Conservation (phyloP, 2,888 invertebrate genomes). For the Lapara coniferarum region DNA sequence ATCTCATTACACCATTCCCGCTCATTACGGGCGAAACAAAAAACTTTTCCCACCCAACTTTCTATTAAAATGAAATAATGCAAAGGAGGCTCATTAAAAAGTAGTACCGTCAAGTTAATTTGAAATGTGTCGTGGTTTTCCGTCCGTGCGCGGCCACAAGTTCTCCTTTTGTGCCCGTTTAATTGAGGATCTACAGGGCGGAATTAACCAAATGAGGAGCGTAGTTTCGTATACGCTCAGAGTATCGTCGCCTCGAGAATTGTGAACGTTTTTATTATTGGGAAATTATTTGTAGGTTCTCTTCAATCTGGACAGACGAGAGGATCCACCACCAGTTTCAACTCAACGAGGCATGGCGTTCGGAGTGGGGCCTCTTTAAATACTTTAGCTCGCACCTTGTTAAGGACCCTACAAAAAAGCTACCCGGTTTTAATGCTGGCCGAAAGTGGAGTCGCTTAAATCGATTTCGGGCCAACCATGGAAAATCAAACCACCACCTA, state of each 20-base stretch:
- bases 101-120: conserved; percentile 67
- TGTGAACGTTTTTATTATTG: background rate
- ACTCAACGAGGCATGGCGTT: too few relatives aligned
- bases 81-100: conserved; percentile 75
- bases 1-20: background rate
- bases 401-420: too few relatives aligned
- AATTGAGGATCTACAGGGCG: conserved; percentile 70
- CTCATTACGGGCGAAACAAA: conserved; percentile 14
- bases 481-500: too few relatives aligned
- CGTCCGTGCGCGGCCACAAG: conserved; percentile 44
- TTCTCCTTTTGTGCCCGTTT: conserved; percentile 74
- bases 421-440: too few relatives aligned
- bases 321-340: too few relatives aligned
- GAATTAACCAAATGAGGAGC: conserved; percentile 80
- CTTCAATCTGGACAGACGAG: too few relatives aligned
- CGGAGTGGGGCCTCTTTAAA: too few relatives aligned
- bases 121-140: conserved; percentile 70
- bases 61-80: conserved; percentile 25
- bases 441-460: too few relatives aligned
- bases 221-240: conserved; percentile 42
- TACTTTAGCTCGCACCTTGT: too few relatives aligned
- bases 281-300: background rate
- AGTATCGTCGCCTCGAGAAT: conserved; percentile 32
- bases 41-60: conserved; percentile 28
- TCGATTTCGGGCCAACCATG: too few relatives aligned